Conservation (phyloP, 1,140 invertebrate genomes). For the Oreohelix idahoensis region DNA sequence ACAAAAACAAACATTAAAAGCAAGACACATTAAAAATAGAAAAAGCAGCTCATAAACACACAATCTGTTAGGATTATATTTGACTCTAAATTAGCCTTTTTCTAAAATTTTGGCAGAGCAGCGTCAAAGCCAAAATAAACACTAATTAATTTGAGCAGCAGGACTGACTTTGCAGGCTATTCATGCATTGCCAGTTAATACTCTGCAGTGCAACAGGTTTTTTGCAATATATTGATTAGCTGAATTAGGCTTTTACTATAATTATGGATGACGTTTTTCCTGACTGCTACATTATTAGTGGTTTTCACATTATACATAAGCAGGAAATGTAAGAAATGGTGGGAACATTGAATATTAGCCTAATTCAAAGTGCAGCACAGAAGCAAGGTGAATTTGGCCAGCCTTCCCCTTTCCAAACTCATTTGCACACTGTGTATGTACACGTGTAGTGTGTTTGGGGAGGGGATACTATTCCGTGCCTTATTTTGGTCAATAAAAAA, state of each 20-base stretch:
- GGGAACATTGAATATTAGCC: too few relatives aligned
- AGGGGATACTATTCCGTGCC: too few relatives aligned
- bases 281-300: too few relatives aligned
- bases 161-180: background rate
- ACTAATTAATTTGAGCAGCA: background rate
- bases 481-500: too few relatives aligned
- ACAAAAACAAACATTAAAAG: background rate
- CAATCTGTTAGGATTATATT: background rate
- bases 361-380: too few relatives aligned
- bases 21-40: constrained; percentile 2
- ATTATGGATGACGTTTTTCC: too few relatives aligned
- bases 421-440: too few relatives aligned
- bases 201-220: background rate
- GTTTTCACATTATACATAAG: too few relatives aligned
- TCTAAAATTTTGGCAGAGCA: background rate
- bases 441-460: too few relatives aligned
- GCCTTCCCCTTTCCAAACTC: too few relatives aligned
- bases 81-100: background rate
- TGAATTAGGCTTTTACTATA: background rate
- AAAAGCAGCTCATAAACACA: background rate
- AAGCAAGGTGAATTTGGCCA: too few relatives aligned
- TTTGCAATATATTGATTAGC: background rate
- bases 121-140: background rate
- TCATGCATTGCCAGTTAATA: background rate
- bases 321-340: too few relatives aligned